These are phyloP conservation scores for Amphipoea lucens DNA, from an alignment of 2,888 invertebrate genomes.

Conservation along the genomic window DNA sequence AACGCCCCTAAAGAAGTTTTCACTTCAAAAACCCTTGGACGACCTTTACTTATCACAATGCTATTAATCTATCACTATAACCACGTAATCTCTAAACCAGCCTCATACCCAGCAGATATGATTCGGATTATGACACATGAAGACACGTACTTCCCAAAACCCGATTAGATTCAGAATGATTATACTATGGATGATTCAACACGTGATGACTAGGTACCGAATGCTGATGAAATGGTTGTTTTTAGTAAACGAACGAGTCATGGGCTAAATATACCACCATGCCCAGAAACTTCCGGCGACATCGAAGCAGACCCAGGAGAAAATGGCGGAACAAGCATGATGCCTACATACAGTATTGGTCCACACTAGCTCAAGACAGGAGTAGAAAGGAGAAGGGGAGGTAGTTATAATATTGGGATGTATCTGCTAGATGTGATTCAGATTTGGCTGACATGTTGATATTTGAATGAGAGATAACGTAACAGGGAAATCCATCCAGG, in stretches of 20 bases:
- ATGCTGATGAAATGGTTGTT: conserved; percentile 11
- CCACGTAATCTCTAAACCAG: background rate
- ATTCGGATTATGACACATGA: conserved; percentile 1
- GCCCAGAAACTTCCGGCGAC: no score
- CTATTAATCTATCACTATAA: background rate
- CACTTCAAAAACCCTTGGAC: background rate
- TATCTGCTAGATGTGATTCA: background rate
- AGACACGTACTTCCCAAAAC: background rate
- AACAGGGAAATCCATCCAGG: background rate
- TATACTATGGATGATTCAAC: conserved; percentile 11
- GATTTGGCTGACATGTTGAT: background rate
- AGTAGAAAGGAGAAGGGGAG: no score
- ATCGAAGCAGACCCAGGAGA: no score
- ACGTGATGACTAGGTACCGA: background rate
- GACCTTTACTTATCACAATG: conserved; percentile 17
- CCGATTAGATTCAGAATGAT: conserved; percentile 20
- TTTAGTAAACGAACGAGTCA: no score
- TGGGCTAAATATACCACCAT: no score
- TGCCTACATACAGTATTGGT: no score
- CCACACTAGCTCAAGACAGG: no score
- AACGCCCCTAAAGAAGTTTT: no score
- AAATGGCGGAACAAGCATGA: no score
- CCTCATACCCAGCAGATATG: background rate
- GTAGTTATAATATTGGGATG: no score
- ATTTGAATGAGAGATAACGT: background rate